These are phyloP conservation scores for Sphyrna mokarran DNA, from an alignment of 2,113 vertebrate species.

Conservation along the genomic window DNA sequence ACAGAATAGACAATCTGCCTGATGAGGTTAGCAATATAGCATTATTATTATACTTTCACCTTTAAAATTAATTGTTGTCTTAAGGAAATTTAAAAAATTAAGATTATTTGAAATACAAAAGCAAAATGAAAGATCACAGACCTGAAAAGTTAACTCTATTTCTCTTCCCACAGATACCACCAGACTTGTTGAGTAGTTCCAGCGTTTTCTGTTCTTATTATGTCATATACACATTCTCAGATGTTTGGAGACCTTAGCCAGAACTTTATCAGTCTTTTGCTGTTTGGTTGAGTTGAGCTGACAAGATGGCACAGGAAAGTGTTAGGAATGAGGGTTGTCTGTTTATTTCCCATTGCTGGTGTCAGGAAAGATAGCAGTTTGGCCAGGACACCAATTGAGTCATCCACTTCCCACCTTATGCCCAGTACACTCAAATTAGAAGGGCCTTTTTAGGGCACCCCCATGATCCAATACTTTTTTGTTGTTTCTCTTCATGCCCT, in stretches of 20 bases:
- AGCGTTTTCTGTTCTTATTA: background rate
- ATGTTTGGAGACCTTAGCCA: background rate
- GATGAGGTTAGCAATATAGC: constrained; percentile 72
- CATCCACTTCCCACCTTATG: no score
- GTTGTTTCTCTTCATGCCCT: background rate
- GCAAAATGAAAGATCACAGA: background rate
- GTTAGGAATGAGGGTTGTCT: no score
- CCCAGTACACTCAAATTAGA: no score
- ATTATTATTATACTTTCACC: background rate
- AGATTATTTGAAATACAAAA: background rate
- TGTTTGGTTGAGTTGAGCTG: background rate
- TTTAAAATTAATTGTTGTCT: background rate
- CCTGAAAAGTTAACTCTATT: background rate
- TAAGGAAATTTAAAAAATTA: background rate
- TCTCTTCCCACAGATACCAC: background rate
- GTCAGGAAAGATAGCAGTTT: no score
- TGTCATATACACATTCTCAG: background rate
- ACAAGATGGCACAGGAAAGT: no score
- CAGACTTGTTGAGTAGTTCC: background rate
- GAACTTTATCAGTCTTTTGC: background rate
- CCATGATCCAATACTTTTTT: no score
- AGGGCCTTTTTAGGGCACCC: no score
- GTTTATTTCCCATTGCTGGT: background rate
- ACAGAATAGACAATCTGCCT: constrained; percentile 82
- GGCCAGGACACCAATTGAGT: no score